Base-by-base conservation (phyloP, 2,888 invertebrate species). In the Willowsia nigromaculata region DNA sequence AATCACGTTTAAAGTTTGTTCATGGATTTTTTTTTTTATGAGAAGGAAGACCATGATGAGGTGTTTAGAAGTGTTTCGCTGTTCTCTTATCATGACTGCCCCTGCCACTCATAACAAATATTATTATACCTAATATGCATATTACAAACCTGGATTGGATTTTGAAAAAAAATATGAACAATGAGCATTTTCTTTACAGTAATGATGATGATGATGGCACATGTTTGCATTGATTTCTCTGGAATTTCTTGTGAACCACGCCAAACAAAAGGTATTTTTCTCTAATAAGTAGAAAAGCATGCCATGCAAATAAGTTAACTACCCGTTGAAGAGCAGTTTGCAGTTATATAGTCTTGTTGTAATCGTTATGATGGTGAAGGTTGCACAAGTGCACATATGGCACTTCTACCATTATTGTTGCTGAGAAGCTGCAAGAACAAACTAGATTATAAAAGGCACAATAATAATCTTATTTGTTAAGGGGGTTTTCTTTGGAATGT, bases 221-320 rank as follows among this genome's bases (percentile, higher is more conserved):
- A 59, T 59, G 59, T 27, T 59, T 27, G 27, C 59, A 59, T 59
- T 59, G 59, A 59, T 59, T 59, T 59, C 27, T 59, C 59, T 59
- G 59, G 59, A 59, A 59, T 59, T 59, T 18, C 59, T 59, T 11
- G 59, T 5, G 59, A 25, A 25, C 5, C 13, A 18, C 53, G 22
- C 6, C 7, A 11, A 3, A 18, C 53, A 18, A 59, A 6, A 4
- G 11, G 1, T 25, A 7, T 59, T 9, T 59, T 27, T 27, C 59
- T 59, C 27, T 59, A 27, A 25, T 15, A 27, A 27, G n/a, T n/a
- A n/a, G 59, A 59, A 59, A 59, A 59, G 27, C 59, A 27, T 27
- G 27, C 27, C 25, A 27, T 59, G 27, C 59, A 25, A 59, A 59
- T 59, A 27, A 59, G 27, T 3, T n/a, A 53, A 6, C n/a, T 18